Evolutionary conservation across 2,113 vertebrate genomes (phyloP).

Genomic region (Mionectes macconnelli): DNA sequence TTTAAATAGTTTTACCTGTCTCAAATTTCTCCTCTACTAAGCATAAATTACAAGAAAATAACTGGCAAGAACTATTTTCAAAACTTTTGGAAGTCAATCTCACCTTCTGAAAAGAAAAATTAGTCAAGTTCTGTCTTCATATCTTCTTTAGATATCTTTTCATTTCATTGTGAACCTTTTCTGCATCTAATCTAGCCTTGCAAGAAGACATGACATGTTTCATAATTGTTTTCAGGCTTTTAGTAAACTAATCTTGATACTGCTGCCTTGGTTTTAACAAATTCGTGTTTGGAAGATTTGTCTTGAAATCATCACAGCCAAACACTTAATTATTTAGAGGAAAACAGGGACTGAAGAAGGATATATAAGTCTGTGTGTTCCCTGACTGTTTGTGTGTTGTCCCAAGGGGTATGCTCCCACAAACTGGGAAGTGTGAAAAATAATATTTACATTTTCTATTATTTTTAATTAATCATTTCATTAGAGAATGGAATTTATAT

Average conservation of each 20-base stretch:
- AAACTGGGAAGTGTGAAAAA: neutral
- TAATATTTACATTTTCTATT: neutral
- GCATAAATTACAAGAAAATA: neutral
- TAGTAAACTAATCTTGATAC: neutral
- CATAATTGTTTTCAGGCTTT: neutral
- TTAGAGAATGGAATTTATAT: neutral
- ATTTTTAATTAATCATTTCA: neutral
- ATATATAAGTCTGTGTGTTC: neutral
- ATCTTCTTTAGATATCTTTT: neutral
- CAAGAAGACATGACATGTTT: neutral
- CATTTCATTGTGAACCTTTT: neutral
- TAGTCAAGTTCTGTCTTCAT: neutral
- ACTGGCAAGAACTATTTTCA: neutral
- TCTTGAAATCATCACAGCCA: neutral
- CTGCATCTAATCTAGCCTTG: neutral
- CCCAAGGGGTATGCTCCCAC: neutral
- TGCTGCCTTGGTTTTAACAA: neutral
- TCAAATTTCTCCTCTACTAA: neutral
- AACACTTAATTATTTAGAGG: neutral
- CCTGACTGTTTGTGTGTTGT: neutral
- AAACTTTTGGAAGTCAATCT: neutral
- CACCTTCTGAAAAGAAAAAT: neutral
- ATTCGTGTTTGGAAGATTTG: neutral
- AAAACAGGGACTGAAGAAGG: neutral
- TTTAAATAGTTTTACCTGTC: neutral